Percentiles rank a stretch among this genome's conserved stretches.
Conservation (phyloP, 2,113 vertebrate genomes). For the Abramis brama region DNA sequence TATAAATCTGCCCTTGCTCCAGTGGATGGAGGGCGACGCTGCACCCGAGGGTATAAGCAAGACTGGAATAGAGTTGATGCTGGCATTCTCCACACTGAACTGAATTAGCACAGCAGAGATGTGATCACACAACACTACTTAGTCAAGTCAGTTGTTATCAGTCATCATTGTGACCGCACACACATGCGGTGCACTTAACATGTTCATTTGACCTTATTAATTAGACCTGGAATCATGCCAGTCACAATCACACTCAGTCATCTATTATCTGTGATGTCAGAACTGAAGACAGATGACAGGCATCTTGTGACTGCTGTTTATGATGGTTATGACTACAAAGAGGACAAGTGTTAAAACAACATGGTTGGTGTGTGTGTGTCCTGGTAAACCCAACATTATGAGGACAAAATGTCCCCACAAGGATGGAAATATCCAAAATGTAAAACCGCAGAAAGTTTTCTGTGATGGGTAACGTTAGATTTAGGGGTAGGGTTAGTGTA, state of each 20-base stretch:
- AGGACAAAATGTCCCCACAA: no score
- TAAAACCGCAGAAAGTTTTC: no score
- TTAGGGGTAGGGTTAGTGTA: no score
- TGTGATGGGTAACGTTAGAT: no score
- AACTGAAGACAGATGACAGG: not conserved
- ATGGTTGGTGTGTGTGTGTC: not conserved
- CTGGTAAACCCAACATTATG: no score
- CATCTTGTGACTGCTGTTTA: not conserved
- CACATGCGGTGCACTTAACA: not conserved
- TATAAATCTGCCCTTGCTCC: slow-evolving; percentile 37
- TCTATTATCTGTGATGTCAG: not conserved
- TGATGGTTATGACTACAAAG: not conserved
- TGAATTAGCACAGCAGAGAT: slow-evolving; percentile 27
- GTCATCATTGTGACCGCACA: not conserved
- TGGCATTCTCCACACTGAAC: not conserved
- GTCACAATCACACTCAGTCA: not conserved
- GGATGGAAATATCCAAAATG: no score
- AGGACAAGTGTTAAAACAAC: not conserved
- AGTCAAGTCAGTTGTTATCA: not conserved
- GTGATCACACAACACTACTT: slow-evolving; percentile 9
- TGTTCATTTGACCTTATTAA: slow-evolving; percentile 4
- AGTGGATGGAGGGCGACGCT: slow-evolving; percentile 17
- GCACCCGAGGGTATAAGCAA: slow-evolving; percentile 19
- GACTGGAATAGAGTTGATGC: slow-evolving; percentile 4
- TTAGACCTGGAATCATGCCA: slow-evolving; percentile 12